Evolutionary conservation across 1,140 invertebrate genomes (phyloP), one percentile per base, ranked within the genome.

Genomic region (Polypedilum vanderplanki): DNA sequence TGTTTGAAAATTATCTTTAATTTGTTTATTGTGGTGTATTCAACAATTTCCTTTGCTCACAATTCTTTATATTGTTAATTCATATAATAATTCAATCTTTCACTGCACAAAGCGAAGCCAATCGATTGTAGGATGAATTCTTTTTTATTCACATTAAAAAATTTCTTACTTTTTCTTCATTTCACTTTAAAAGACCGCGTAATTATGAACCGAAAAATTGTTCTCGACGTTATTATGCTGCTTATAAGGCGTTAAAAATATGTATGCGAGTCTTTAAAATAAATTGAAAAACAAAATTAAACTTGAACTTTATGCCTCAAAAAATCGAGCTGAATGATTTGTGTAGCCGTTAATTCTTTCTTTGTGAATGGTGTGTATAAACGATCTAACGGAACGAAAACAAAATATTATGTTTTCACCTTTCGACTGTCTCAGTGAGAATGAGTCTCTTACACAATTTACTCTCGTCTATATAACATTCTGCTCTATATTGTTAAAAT

Each of bases 221-320:
- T 18, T 70, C 18, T 70, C 18, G 1, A n/a, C 2, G 17, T 20
- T 70, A 20, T 70, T 70, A 70, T 70, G 65, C 8, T 57, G 4
- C 17, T 20, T 22, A 70, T 22, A 18, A 18, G n/a, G 65, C 17
- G 65, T 70, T 18, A 33, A 33, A 33, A 33, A 33, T 33, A 18
- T 70, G 10, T 70, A 22, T 18, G n/a, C 65, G 65, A 18, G 65
- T 18, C 8, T 10, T 20, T 20, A 70, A 70, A 18, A 70, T 70
- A 22, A 70, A 22, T 18, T 20, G 65, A 70, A 70, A 12, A 67
- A 20, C 17, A 67, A 67, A 18, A 20, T 70, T 70, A 70, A 70
- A 70, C 65, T 70, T 70, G 65, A 70, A 70, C 65, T 70, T 70
- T 70, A 22, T 70, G 65, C 65, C 17, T 70, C 46, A 12, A 57